These are phyloP conservation scores for Centropus bengalensis DNA, from an alignment of 2,113 vertebrate species.

Conservation along the genomic window DNA sequence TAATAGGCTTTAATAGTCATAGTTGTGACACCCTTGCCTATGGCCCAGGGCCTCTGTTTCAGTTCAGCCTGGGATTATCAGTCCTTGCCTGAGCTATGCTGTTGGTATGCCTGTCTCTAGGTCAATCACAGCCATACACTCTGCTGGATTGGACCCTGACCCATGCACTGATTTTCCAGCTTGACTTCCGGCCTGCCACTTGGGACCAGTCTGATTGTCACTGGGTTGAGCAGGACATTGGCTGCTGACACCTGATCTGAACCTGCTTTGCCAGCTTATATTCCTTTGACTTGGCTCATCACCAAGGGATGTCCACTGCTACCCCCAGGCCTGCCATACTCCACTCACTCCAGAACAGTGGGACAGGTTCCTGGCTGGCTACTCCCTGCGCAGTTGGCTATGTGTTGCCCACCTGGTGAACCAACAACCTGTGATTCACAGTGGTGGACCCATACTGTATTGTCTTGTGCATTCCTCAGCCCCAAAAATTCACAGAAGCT, in stretches of 20 bases:
- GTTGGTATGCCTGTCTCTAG: neutral
- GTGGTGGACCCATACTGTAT: rapidly evolving
- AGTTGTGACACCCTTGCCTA: rapidly evolving
- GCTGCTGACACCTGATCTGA: neutral
- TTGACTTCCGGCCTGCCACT: neutral
- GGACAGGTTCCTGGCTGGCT: neutral
- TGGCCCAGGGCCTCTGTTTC: rapidly evolving
- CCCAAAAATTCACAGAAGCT: neutral
- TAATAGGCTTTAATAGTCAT: neutral
- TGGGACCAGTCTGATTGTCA: neutral
- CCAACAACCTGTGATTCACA: neutral
- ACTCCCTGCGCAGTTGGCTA: neutral
- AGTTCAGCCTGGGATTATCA: rapidly evolving
- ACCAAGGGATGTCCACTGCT: neutral
- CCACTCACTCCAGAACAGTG: rapidly evolving
- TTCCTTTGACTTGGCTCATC: neutral
- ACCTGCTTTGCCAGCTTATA: neutral
- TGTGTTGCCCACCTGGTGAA: neutral
- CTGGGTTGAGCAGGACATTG: neutral
- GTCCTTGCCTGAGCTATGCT: neutral
- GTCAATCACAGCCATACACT: neutral
- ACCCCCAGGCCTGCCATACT: neutral
- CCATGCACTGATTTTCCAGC: neutral
- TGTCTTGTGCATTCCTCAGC: neutral
- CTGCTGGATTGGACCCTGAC: neutral